Conservation (phyloP, 2,888 invertebrate genomes). For the Limulus polyphemus region DNA sequence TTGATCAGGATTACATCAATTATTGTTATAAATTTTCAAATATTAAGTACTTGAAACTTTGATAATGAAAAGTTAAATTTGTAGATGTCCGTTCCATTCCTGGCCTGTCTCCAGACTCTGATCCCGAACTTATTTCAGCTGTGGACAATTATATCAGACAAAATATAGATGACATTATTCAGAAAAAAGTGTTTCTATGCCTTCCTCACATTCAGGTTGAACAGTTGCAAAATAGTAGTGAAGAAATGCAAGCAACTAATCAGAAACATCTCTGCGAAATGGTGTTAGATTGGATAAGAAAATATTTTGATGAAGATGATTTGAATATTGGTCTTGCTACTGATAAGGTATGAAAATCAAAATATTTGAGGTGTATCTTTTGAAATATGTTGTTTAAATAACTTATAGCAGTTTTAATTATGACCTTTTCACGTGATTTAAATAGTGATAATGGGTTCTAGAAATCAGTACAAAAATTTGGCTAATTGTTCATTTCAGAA, state of each 20-base stretch:
- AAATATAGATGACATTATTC: conserved; percentile 52
- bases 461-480: no score
- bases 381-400: no score
- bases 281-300: conserved; percentile 50
- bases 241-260: conserved; percentile 48
- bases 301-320: conserved; percentile 33
- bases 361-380: no score
- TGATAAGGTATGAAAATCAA: conserved; percentile 43
- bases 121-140: conserved; percentile 46
- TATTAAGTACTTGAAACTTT: neutral
- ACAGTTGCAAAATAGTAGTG: conserved; percentile 56
- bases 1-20: no score
- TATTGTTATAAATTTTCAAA: no score
- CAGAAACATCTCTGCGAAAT: conserved; percentile 49
- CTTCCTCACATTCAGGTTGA: conserved; percentile 58
- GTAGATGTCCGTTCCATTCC: conserved; percentile 43
- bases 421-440: no score
- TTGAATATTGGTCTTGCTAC: conserved; percentile 37
- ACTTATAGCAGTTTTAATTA: no score
- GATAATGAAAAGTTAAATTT: conserved; percentile 4
- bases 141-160: conserved; percentile 57
- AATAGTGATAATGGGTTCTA: no score
- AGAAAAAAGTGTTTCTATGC: conserved; percentile 48
- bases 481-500: no score
- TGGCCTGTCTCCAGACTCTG: conserved; percentile 39